Percentiles rank a stretch among this genome's conserved stretches.
phyloP scores from a whole-genome alignment of 2,113 vertebrate genomes.

The Odontophorus gujanensis region DNA sequence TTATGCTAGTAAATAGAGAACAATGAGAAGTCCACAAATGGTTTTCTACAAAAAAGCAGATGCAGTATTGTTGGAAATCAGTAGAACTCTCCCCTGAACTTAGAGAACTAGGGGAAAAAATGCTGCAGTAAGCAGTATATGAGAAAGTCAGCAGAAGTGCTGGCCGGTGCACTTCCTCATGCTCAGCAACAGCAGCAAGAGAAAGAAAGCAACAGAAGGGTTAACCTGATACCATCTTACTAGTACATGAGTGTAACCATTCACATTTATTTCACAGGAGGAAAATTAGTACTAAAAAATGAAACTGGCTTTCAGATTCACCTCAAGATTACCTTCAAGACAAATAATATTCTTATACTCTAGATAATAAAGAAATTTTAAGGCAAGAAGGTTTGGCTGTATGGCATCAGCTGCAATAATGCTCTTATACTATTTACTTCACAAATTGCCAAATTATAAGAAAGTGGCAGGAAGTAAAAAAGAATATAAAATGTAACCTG shows the following conservation, averaged over 20 bases:
- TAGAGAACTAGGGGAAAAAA: fast-evolving
- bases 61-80: neutral
- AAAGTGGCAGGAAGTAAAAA: neutral
- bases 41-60: neutral
- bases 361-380: neutral
- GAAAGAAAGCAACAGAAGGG: neutral
- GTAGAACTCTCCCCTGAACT: neutral
- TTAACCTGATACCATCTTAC: neutral
- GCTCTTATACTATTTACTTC: neutral
- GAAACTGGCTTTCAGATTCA: neutral
- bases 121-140: neutral
- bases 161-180: neutral
- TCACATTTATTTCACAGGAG: neutral
- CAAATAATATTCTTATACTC: neutral
- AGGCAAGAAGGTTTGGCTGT: neutral
- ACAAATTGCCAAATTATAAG: neutral
- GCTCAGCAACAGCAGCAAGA: neutral
- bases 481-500: neutral
- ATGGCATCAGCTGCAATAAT: neutral
- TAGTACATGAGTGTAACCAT: neutral
- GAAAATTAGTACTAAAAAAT: neutral
- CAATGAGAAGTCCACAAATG: neutral
- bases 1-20: neutral
- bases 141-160: neutral
- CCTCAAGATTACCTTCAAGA: neutral